These are phyloP conservation scores for Alsophila aescularia DNA, from an alignment of 2,888 invertebrate species.

Conservation along the genomic window DNA sequence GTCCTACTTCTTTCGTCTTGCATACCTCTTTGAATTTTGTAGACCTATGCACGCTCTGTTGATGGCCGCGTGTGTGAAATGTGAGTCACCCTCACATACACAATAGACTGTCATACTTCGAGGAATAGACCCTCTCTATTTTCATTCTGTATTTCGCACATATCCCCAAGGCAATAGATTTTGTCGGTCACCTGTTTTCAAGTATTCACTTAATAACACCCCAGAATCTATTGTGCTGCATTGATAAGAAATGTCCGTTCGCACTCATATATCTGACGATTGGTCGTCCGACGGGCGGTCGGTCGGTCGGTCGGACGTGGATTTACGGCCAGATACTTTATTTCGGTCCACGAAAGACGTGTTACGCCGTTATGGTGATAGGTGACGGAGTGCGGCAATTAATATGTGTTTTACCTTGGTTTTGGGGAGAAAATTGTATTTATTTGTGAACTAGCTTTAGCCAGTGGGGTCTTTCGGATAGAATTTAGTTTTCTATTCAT, in stretches of 20 bases:
- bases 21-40: too few relatives aligned
- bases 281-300: conserved; percentile 32
- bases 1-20: too few relatives aligned
- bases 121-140: too few relatives aligned
- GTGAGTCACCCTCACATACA: too few relatives aligned
- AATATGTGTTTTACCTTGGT: conserved; percentile 31
- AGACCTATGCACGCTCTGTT: too few relatives aligned
- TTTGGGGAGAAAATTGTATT: neutral
- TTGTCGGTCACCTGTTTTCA: too few relatives aligned
- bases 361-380: conserved; percentile 42
- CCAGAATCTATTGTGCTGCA: conserved; percentile 49
- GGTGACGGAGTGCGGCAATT: conserved; percentile 37
- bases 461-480: neutral
- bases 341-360: conserved; percentile 33
- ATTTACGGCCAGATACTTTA: conserved; percentile 48
- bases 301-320: conserved; percentile 23
- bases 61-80: too few relatives aligned
- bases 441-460: neutral
- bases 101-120: too few relatives aligned
- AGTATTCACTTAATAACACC: conserved; percentile 36
- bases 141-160: too few relatives aligned
- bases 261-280: conserved; percentile 52
- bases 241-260: conserved; percentile 48
- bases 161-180: too few relatives aligned
- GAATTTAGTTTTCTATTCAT: too few relatives aligned